Evolutionary conservation across 2,797 vertebrate species (phyloP).

Genomic region (Pantherophis alleghaniensis): DNA sequence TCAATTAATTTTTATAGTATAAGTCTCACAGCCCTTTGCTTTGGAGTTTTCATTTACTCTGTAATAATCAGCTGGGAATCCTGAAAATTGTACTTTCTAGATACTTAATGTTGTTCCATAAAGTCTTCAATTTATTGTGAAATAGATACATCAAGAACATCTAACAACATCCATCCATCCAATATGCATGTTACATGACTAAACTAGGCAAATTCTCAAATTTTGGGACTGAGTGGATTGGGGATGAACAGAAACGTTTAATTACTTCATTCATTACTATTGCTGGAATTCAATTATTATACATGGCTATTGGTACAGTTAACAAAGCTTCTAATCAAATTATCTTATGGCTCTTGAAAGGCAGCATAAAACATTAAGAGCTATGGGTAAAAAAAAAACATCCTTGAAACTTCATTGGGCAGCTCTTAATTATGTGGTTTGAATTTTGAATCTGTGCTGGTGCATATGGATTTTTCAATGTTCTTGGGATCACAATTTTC

Average conservation of each 20-base stretch:
- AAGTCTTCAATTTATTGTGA: neutral
- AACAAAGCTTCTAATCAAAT: neutral
- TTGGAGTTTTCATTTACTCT: slow-evolving; percentile 10
- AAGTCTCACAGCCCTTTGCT: neutral
- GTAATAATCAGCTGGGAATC: neutral
- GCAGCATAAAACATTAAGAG: slow-evolving; percentile 12
- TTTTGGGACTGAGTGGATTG: neutral
- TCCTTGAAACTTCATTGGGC: neutral
- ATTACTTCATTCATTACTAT: neutral
- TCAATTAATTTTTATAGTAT: neutral
- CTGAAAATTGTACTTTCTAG: slow-evolving; percentile 1
- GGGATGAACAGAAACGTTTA: neutral
- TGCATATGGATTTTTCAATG: neutral
- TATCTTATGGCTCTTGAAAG: neutral
- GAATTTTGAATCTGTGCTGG: neutral
- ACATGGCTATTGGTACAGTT: neutral
- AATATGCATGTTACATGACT: neutral
- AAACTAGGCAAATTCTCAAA: slow-evolving; percentile 8
- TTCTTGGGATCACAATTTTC: neutral
- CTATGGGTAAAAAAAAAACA: neutral
- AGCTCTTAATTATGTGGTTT: neutral
- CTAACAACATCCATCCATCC: neutral
- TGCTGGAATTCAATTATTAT: neutral
- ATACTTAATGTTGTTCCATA: neutral
- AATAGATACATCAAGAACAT: neutral